Evolutionary conservation across 2,888 invertebrate genomes (phyloP).

Genomic region (Brachylomia viminalis): DNA sequence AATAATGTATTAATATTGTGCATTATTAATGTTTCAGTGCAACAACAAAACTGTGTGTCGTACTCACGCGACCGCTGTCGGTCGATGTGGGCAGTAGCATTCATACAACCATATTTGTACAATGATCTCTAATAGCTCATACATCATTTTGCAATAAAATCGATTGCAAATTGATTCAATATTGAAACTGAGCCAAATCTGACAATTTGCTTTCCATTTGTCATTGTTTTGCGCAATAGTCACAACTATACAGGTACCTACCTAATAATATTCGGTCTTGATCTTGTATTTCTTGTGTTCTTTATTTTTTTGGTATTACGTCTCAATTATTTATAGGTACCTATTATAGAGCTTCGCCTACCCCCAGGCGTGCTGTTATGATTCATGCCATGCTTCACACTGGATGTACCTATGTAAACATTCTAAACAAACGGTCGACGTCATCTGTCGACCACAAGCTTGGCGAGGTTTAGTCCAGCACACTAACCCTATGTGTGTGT

Average conservation of each 20-base stretch:
- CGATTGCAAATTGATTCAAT: constrained; percentile 25
- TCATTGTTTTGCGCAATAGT: background rate
- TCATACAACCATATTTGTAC: constrained; percentile 56
- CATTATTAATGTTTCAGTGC: constrained; percentile 46
- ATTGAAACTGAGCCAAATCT: constrained; percentile 24
- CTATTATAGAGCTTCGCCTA: too few relatives aligned
- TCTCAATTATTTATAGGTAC: too few relatives aligned
- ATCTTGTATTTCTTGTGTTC: too few relatives aligned
- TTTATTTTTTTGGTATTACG: background rate
- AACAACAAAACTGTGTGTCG: constrained; percentile 65
- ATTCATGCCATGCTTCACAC: too few relatives aligned
- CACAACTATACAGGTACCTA: background rate
- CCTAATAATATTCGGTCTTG: background rate
- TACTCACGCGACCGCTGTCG: constrained; percentile 72
- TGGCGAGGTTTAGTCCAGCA: background rate
- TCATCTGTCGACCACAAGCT: too few relatives aligned
- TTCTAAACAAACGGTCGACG: too few relatives aligned
- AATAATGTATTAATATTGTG: constrained; percentile 42
- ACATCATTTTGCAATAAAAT: constrained; percentile 38
- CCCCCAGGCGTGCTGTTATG: too few relatives aligned
- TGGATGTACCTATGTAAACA: too few relatives aligned
- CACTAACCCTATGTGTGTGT: constrained; percentile 49
- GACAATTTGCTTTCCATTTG: constrained; percentile 1
- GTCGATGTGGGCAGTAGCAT: constrained; percentile 73
- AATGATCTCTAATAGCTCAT: constrained; percentile 25